Conservation (phyloP, 2,113 vertebrate species). For the Illadopsis cleaveri region DNA sequence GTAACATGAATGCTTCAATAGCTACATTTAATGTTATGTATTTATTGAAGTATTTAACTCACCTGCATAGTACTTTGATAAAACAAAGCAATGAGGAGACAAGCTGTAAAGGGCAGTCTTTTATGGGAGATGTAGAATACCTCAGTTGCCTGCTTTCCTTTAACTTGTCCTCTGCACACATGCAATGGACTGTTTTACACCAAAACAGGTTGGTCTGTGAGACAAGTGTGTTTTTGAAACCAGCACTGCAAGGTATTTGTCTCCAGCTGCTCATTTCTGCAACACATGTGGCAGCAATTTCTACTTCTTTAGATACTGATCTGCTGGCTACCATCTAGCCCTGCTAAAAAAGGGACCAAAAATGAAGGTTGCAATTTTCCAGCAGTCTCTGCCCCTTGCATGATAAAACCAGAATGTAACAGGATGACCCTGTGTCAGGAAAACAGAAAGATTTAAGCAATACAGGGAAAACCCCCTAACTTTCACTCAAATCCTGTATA, state of each 20-base stretch:
- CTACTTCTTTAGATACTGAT: background rate
- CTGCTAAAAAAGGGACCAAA: background rate
- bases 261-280: background rate
- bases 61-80: background rate
- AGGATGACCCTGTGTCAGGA: background rate
- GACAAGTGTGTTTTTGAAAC: background rate
- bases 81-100: background rate
- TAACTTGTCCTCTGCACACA: background rate
- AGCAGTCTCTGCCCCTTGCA: background rate
- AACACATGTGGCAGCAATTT: background rate
- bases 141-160: background rate
- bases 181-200: background rate
- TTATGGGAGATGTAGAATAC: background rate
- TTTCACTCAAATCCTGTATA: background rate
- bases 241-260: background rate
- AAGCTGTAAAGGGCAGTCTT: background rate
- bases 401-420: background rate
- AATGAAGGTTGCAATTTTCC: background rate
- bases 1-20: background rate
- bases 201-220: background rate
- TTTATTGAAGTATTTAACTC: background rate
- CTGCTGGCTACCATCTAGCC: background rate
- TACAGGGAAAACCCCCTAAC: rapidly evolving
- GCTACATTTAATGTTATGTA: background rate
- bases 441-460: background rate